Conservation (phyloP, 2,113 vertebrate species). For the Brachypodius melanocephalos region DNA sequence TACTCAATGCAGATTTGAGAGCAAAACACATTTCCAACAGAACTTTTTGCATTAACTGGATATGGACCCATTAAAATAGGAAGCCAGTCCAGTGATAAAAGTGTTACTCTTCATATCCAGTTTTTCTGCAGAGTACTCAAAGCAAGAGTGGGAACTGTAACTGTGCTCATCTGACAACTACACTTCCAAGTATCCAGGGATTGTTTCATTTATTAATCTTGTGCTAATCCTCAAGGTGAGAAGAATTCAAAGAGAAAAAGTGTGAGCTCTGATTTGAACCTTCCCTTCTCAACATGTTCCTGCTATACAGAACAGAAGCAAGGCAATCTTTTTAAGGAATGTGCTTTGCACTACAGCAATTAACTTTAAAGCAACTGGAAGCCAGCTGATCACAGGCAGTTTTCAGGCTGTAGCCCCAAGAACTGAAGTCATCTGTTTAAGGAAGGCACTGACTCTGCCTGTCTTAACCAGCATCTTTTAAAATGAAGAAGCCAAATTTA, state of each 20-base stretch:
- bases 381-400: background rate
- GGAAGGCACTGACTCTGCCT: background rate
- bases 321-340: background rate
- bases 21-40: background rate
- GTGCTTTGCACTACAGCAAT: background rate
- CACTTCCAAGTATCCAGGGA: background rate
- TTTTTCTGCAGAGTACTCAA: background rate
- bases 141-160: background rate
- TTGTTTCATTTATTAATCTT: background rate
- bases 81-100: background rate
- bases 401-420: background rate
- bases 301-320: background rate
- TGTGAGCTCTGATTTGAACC: background rate
- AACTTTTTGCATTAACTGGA: conserved; percentile 14
- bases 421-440: conserved; percentile 20
- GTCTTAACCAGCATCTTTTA: background rate
- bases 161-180: background rate
- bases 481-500: background rate
- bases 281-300: background rate
- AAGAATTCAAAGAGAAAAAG: background rate
- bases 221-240: background rate
- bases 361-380: conserved; percentile 35
- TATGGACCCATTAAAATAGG: background rate
- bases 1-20: background rate
- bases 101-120: background rate